A percentile compares a stretch with the other conserved stretches of the same genome.
Conservation (phyloP, 2,113 vertebrate genomes). For the Chaetodon auriga region DNA sequence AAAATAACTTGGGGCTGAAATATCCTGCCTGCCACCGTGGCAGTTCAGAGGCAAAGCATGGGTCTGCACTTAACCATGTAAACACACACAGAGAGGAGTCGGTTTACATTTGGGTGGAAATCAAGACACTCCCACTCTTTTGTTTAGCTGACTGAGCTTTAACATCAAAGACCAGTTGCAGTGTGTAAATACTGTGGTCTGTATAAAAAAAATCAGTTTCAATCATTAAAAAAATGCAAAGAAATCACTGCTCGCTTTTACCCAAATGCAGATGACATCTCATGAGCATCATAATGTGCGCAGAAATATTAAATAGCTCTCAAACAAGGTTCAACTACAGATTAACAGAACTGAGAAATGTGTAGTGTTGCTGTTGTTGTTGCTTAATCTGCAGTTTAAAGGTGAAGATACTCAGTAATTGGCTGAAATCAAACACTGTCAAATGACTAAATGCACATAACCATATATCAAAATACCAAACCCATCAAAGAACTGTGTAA, state of each 20-base stretch:
- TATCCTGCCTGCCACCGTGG: slow-evolving; percentile 74
- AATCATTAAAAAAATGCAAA: background rate
- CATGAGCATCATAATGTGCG: background rate
- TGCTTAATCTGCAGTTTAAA: background rate
- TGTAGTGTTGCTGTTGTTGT: background rate
- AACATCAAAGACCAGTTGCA: slow-evolving; percentile 50
- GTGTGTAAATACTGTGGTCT: slow-evolving; percentile 51
- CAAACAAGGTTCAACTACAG: background rate
- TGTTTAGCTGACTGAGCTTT: slow-evolving; percentile 47
- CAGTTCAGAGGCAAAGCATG: slow-evolving; percentile 61
- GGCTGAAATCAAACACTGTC: background rate
- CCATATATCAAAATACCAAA: background rate
- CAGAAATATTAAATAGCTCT: background rate
- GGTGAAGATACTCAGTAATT: background rate
- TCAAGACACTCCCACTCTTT: slow-evolving; percentile 58
- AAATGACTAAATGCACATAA: background rate
- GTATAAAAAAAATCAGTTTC: background rate
- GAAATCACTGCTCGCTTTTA: slow-evolving; percentile 1
- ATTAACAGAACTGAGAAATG: background rate
- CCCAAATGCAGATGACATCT: background rate
- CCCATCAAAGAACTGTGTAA: slow-evolving; percentile 1
- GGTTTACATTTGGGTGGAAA: slow-evolving; percentile 60
- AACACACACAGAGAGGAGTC: slow-evolving; percentile 59
- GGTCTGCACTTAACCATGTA: slow-evolving; percentile 54
- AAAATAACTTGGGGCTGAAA: slow-evolving; percentile 76